Conservation (phyloP, 2,113 vertebrate species). For the Etia nguti region DNA sequence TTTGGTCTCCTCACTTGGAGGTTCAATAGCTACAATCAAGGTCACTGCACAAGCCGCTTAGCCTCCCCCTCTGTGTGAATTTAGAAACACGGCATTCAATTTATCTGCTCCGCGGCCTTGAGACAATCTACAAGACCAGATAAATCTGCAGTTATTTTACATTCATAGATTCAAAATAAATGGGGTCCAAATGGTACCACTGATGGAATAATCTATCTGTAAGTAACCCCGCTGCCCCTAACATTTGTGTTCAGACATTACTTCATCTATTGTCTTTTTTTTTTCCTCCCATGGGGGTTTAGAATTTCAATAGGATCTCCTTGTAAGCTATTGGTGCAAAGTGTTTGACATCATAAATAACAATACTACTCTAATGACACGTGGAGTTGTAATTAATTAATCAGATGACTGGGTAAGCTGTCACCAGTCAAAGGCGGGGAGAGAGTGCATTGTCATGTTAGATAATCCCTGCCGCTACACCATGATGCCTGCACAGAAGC, state of each 20-base stretch:
- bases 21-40: constrained; percentile 18
- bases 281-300: not conserved
- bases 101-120: not conserved
- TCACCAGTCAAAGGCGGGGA: not conserved
- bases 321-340: not conserved
- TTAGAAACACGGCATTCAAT: constrained; percentile 24
- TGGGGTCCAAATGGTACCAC: not conserved
- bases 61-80: constrained; percentile 1
- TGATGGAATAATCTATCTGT: not conserved
- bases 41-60: constrained; percentile 14
- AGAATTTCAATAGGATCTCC: not conserved
- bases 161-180: constrained; percentile 15
- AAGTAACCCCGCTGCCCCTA: not conserved
- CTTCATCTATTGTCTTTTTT: not conserved
- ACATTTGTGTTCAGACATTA: not conserved
- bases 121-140: not conserved
- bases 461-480: constrained; percentile 14
- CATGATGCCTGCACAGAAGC: constrained; percentile 11
- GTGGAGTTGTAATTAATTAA: constrained; percentile 44
- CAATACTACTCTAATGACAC: not conserved
- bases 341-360: not conserved
- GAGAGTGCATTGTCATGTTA: constrained; percentile 17
- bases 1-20: not conserved
- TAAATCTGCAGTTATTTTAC: constrained; percentile 15
- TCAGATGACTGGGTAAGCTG: constrained; percentile 5